Percentiles rank a stretch among this genome's conserved stretches.
phyloP scores from a whole-genome alignment of 2,797 vertebrate genomes.

The Eulemur coronatus region DNA sequence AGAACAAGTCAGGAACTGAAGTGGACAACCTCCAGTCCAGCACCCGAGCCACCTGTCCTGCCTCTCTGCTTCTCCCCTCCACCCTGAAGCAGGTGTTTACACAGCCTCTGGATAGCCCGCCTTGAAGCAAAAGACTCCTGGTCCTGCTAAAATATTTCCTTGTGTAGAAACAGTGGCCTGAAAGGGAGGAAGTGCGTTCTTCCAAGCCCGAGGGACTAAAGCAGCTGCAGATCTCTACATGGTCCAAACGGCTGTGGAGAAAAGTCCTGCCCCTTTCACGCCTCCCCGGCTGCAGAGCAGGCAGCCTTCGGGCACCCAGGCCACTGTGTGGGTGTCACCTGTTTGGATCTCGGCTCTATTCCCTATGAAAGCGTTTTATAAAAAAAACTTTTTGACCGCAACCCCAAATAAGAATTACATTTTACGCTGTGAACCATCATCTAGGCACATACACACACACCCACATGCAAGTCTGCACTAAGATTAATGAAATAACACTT shows the following conservation, averaged over 20 bases:
- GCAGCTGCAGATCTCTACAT: not conserved
- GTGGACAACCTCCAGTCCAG: not conserved
- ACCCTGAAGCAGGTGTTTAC: not conserved
- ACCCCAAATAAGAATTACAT: not conserved
- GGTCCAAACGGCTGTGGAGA: not conserved
- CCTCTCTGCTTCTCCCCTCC: not conserved
- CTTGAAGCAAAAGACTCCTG: not conserved
- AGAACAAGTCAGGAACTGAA: not conserved
- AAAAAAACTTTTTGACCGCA: not conserved
- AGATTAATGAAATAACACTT: not conserved
- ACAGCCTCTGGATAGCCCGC: not conserved
- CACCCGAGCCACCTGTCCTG: fast-evolving
- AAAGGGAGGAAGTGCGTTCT: too few species aligned
- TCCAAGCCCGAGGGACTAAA: not conserved
- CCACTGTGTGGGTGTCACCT: not conserved
- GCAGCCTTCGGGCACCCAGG: fast-evolving
- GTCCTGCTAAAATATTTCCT: not conserved
- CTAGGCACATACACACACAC: not conserved
- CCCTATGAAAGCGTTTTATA: not conserved
- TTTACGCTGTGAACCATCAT: not conserved
- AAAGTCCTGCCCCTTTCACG: not conserved
- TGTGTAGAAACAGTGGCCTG: not conserved
- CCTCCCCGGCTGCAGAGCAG: not conserved
- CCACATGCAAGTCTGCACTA: not conserved
- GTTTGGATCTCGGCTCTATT: not conserved